Base-by-base conservation (phyloP, 2,888 invertebrate genomes). In the Clivina fossor region DNA sequence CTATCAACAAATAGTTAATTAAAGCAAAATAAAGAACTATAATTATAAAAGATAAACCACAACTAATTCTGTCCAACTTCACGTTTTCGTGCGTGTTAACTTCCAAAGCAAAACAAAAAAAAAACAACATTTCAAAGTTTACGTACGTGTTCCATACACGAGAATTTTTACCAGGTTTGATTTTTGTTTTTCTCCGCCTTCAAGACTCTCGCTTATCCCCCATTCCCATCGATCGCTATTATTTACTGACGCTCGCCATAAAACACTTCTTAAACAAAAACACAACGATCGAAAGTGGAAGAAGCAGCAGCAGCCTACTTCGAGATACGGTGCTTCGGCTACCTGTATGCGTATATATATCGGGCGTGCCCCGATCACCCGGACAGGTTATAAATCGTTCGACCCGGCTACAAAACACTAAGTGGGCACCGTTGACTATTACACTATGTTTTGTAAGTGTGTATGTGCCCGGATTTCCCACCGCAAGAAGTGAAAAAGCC, bases 321-420 rank as follows among this genome's bases (percentile, higher is more conserved):
- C 26, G 26, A 7, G 26, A 24, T 24, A 9, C 9, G 9, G 26
- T 24, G 9, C 26, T 9, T 7, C 5, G 9, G 20, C 40, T 40
- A 20, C 40, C 13, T 13, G 13, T 13, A 20, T 16, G 16, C 8
- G 8, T 40, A n/a, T 2, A 8, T 16, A 13, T 40, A 40, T 19
- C 40, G 13, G 20, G 20, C 8, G 19, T 20, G 40, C 8, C 20
- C 20, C n/a, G 5, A 7, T 9, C 8, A 19, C 20, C 26, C 15
- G 3, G n/a, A n/a, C n/a, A 33, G 51, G 51, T 51, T 51, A 51
- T 51, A 51, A 51, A 51, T 51, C 33, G 41, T n/a, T n/a, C n/a
- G n/a, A n/a, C n/a, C 32, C 51, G 22, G 33, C n/a, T n/a, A 51
- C 51, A 51, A 51, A 43, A 37, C 37, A 37, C 47, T 19, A 41